phyloP scores from a whole-genome alignment of 2,113 vertebrate species.

The Leucosticte australis region DNA sequence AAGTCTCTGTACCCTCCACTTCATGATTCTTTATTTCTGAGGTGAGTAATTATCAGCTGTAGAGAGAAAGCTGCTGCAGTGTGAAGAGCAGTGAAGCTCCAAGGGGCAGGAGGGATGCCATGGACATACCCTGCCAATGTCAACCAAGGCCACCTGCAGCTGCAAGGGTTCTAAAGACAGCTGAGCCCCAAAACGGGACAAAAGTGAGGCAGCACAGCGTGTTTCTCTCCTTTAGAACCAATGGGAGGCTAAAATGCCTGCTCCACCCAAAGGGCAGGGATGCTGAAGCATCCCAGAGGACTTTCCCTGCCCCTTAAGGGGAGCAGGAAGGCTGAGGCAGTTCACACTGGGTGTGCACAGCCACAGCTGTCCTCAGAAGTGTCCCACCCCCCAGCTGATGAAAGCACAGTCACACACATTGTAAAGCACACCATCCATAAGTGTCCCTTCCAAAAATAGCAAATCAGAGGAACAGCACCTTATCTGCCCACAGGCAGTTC shows the following conservation, averaged over 20 bases:
- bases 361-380: not conserved
- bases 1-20: not conserved
- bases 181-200: not conserved
- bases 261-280: not conserved
- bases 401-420: not conserved
- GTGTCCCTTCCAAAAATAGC: not conserved
- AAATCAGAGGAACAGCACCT: not conserved
- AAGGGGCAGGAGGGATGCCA: not conserved
- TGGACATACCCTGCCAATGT: not conserved
- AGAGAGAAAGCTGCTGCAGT: not conserved
- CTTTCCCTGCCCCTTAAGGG: not conserved
- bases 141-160: slow-evolving; percentile 21
- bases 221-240: not conserved
- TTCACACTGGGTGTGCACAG: accelerated
- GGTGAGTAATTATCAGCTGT: not conserved
- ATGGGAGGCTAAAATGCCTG: not conserved
- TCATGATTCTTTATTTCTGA: not conserved
- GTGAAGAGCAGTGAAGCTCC: not conserved
- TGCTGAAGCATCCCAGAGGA: not conserved
- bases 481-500: not conserved
- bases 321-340: not conserved
- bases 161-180: not conserved
- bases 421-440: not conserved
- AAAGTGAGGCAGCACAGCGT: not conserved
- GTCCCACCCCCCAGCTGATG: not conserved